These are phyloP conservation scores for Drosophila azteca DNA, from an alignment of 1,140 invertebrate genomes.

Conservation along the genomic window DNA sequence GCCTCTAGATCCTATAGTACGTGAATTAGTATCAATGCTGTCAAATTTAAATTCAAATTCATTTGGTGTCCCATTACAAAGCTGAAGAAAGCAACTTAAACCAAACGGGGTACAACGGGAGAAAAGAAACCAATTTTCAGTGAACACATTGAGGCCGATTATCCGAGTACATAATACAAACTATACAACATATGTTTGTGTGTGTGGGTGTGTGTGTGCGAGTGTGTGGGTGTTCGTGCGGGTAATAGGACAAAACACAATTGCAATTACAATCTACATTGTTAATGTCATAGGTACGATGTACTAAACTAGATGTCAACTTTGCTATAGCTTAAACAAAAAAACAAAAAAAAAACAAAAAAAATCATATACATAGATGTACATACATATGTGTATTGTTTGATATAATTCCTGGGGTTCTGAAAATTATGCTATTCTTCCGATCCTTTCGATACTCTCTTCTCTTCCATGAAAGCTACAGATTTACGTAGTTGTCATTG, in stretches of 20 bases:
- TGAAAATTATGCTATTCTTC: neutral
- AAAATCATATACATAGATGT: neutral
- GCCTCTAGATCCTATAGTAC: too few species aligned
- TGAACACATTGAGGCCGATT: conserved; percentile 9
- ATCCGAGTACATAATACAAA: neutral
- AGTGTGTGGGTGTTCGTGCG: neutral
- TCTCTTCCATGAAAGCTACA: neutral
- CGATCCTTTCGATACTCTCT: conserved; percentile 19
- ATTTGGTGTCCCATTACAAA: too few species aligned
- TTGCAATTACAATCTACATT: conserved; percentile 39
- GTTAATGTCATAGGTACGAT: conserved; percentile 38
- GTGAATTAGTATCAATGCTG: too few species aligned
- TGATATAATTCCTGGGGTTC: too few species aligned
- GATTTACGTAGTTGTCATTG: neutral
- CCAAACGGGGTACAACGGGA: too few species aligned
- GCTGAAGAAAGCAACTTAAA: too few species aligned
- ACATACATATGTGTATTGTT: neutral
- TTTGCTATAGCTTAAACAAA: conserved; percentile 30
- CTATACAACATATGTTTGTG: conserved; percentile 34
- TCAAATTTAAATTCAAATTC: too few species aligned
- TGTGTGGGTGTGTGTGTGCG: too few species aligned
- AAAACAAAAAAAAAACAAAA: conserved; percentile 13
- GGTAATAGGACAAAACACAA: conserved; percentile 29
- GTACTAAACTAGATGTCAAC: conserved; percentile 43
- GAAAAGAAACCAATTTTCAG: conserved; percentile 15